Evolutionary conservation across 2,797 vertebrate genomes (phyloP).

Genomic region (Enteromius treurensis): DNA sequence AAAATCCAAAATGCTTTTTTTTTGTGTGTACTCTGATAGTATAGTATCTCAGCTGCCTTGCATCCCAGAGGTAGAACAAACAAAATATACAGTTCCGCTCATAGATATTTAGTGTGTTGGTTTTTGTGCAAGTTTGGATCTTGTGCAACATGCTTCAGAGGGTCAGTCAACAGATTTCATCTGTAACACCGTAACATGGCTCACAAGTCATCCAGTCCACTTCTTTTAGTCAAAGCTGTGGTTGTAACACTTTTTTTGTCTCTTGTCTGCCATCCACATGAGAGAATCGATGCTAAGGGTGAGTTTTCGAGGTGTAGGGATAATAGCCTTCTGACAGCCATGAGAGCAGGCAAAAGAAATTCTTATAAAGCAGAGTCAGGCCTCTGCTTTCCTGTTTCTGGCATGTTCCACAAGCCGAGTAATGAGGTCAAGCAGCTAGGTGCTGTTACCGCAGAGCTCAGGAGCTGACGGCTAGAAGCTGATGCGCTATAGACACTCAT

Average conservation of each 20-base stretch:
- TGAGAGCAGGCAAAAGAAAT: conserved; percentile 1
- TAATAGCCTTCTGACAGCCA: conserved; percentile 25
- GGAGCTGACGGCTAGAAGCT: conserved; percentile 14
- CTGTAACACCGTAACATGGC: neutral
- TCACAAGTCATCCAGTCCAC: conserved; percentile 11
- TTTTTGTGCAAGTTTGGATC: neutral
- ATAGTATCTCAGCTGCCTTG: neutral
- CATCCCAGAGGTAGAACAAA: neutral
- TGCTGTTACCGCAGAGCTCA: conserved; percentile 30
- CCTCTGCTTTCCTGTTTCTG: conserved; percentile 28
- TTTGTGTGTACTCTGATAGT: neutral
- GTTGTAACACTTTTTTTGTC: neutral
- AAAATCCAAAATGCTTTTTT: neutral
- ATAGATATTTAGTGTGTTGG: neutral
- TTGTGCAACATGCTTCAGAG: neutral
- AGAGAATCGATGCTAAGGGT: conserved; percentile 1
- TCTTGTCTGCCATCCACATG: conserved; percentile 7
- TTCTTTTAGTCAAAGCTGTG: conserved; percentile 14
- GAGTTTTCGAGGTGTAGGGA: conserved; percentile 25
- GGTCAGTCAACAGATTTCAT: conserved; percentile 15
- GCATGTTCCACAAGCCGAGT: conserved; percentile 24
- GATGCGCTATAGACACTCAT: conserved; percentile 18
- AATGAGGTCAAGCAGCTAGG: conserved; percentile 44
- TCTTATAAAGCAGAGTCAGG: conserved; percentile 2
- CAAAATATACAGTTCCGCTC: neutral